Evolutionary conservation across 2,113 vertebrate species (phyloP), one percentile per base, ranked within the genome.

Genomic region (Orthonyx spaldingii): DNA sequence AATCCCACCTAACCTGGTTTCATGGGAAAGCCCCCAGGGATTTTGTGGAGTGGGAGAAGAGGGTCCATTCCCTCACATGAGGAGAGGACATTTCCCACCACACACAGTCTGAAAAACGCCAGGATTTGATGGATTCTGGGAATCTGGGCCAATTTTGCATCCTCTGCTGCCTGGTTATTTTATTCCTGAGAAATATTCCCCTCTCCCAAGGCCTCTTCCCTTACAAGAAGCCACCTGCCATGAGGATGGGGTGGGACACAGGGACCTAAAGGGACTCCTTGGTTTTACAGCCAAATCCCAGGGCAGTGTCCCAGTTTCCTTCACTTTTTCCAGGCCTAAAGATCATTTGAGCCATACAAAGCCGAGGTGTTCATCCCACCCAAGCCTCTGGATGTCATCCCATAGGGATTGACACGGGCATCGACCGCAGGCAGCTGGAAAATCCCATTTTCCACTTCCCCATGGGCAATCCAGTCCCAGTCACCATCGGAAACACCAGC

Each of bases 21-120:
- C 19, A 2, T 42, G 47, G 57, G 53, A 65, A 65, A 79, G 35
- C 16, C 3, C 17, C 0, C 2, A 5, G 13, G 1, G 47, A 12
- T 46, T 80, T 41, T 60, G 27, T 35, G 61, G 63, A n/a, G 52
- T 30, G 33, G 83, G 71, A 76, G 46, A 7, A 3, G 41, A 22
- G 19, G 10, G 3, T 21, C 26, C 1, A 0, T 10, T 33, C 57
- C 30, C 37, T 47, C 4, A 1, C 0, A 0, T 2, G 33, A 55
- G 19, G 55, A 33, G 8, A 49, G 16, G 35, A 41, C 15, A 7
- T 12, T 9, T 37, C 66, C 10, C 33, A 39, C 30, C 35, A 16
- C 35, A 57, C 11, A 21, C 4, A 28, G 18, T 7, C 7, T 33
- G 11, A 57, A 56, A 70, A 50, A 5, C 5, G 1, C 21, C 71